Conservation (phyloP, 2,797 vertebrate species). For the Coccyzus lansbergi region DNA sequence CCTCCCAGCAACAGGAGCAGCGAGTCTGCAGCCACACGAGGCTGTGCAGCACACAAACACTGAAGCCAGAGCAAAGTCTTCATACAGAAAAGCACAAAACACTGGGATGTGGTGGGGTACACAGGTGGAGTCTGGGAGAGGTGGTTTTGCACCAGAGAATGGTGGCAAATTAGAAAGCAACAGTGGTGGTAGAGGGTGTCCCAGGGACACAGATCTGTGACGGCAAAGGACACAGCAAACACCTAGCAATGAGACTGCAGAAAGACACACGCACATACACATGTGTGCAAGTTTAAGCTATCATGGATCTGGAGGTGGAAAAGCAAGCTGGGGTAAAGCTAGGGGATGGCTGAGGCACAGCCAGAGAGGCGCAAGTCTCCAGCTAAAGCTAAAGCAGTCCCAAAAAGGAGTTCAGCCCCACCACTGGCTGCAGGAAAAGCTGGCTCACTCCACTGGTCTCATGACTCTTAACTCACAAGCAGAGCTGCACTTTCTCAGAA, state of each 20-base stretch:
- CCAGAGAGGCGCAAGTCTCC: background rate
- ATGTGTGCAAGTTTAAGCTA: fast-evolving
- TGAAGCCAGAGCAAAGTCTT: background rate
- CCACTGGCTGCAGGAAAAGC: background rate
- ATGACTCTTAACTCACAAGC: slow-evolving; percentile 48
- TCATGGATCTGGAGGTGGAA: background rate
- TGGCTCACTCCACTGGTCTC: background rate
- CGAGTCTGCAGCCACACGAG: background rate
- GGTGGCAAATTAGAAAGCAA: background rate
- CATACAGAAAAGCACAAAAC: background rate
- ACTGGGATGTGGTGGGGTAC: fast-evolving
- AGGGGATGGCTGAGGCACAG: background rate
- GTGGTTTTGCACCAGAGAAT: background rate
- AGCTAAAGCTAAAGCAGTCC: background rate
- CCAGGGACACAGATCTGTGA: fast-evolving
- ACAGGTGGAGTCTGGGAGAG: background rate
- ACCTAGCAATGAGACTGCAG: background rate
- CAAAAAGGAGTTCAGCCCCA: background rate
- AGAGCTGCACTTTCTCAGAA: slow-evolving; percentile 10
- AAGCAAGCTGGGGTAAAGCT: background rate
- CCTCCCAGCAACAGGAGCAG: background rate
- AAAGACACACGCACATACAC: background rate
- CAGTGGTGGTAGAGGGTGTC: background rate
- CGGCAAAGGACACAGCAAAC: background rate
- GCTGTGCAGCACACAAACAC: fast-evolving